Evolutionary conservation across 2,797 vertebrate genomes (phyloP).

Genomic region (Cryptoblepharus egeriae): DNA sequence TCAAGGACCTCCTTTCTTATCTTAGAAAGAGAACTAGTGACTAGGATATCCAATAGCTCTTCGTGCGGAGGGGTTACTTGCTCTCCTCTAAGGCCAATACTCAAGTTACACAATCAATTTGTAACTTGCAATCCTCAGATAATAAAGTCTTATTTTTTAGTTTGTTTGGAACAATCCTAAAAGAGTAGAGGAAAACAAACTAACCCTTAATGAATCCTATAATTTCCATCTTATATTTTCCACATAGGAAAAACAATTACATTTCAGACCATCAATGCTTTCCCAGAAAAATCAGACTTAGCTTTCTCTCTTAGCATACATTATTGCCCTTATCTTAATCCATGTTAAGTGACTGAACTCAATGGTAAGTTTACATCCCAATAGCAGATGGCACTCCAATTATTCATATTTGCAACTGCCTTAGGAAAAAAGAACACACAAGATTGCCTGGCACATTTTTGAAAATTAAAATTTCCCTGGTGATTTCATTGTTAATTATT

Average conservation of each 20-base stretch:
- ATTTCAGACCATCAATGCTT: conserved; percentile 33
- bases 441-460: conserved; percentile 27
- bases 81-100: conserved; percentile 11
- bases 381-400: conserved; percentile 56
- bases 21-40: too few relatives aligned
- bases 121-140: conserved; percentile 41
- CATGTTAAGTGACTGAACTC: conserved; percentile 15
- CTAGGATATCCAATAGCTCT: too few relatives aligned
- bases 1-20: too few relatives aligned
- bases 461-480: conserved; percentile 20
- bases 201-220: conserved; percentile 53
- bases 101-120: conserved; percentile 18
- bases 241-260: conserved; percentile 46
- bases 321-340: conserved; percentile 36
- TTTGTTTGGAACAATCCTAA: conserved; percentile 7
- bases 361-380: conserved; percentile 34
- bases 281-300: conserved; percentile 29
- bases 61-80: too few relatives aligned
- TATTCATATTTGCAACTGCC: conserved; percentile 38
- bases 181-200: conserved; percentile 33
- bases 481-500: conserved; percentile 25
- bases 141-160: conserved; percentile 25
- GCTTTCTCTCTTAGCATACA: conserved; percentile 11
- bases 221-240: conserved; percentile 38
- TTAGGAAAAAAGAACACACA: conserved; percentile 26